Evolutionary conservation across 2,797 vertebrate genomes (phyloP).

Genomic region (Hippopotamyrus pictus): DNA sequence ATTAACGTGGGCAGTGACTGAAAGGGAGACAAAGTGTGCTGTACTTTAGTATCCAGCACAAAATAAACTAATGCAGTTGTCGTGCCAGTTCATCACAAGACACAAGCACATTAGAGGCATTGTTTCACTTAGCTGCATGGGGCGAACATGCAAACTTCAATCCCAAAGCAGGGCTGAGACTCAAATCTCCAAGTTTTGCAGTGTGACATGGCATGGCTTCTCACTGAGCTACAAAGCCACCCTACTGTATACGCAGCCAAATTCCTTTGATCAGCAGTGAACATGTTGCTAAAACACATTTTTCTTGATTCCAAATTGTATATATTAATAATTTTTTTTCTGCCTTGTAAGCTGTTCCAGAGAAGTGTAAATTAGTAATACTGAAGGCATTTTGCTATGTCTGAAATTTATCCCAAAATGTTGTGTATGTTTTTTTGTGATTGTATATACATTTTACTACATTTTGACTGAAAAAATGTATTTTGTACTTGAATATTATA

Average conservation of each 20-base stretch:
- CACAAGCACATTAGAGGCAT: background rate
- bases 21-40: background rate
- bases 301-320: background rate
- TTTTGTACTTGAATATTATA: constrained; percentile 1
- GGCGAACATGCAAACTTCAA: background rate
- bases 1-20: background rate
- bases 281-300: background rate
- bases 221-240: background rate
- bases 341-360: background rate
- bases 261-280: background rate
- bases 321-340: background rate
- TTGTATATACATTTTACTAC: background rate
- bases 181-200: background rate
- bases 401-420: constrained; percentile 13
- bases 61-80: background rate
- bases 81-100: background rate
- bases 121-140: background rate
- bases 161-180: background rate
- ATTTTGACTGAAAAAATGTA: background rate
- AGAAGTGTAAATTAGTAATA: background rate
- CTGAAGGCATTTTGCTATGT: constrained; percentile 1
- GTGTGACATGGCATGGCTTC: background rate
- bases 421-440: background rate
- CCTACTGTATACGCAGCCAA: background rate
- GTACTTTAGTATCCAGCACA: background rate